These are phyloP conservation scores for Cecropterus lyciades DNA, from an alignment of 1,140 invertebrate species.

Conservation along the genomic window DNA sequence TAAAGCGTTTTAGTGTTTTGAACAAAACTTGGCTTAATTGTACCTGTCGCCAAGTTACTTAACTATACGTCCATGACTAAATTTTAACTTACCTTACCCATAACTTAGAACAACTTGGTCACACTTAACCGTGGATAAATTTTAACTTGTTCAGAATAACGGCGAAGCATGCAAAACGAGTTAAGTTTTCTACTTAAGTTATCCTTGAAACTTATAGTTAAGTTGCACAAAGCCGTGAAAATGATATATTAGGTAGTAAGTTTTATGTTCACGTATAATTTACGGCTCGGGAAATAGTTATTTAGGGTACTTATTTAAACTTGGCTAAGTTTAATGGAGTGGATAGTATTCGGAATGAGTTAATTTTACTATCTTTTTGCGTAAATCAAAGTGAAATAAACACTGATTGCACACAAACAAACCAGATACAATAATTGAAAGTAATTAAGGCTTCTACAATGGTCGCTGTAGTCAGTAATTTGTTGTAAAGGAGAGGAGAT, in stretches of 20 bases:
- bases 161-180: conserved; percentile 38
- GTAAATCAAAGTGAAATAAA: not conserved
- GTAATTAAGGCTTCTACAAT: too few species aligned
- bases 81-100: conserved; percentile 23
- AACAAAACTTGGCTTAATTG: not conserved
- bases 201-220: conserved; percentile 36
- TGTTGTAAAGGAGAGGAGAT: too few species aligned
- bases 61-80: conserved; percentile 7
- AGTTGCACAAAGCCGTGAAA: conserved; percentile 36
- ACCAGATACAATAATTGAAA: too few species aligned
- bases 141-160: conserved; percentile 40
- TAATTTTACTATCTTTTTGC: not conserved
- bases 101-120: conserved; percentile 39
- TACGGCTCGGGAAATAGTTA: conserved; percentile 21
- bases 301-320: conserved; percentile 25
- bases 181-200: conserved; percentile 43
- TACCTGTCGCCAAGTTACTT: conserved; percentile 1
- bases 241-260: conserved; percentile 37
- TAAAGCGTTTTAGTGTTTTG: too few species aligned
- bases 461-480: too few species aligned
- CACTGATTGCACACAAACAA: not conserved
- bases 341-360: not conserved
- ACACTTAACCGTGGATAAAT: conserved; percentile 41
- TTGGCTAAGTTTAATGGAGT: conserved; percentile 4
- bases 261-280: conserved; percentile 23